Base-by-base conservation (phyloP, 2,113 vertebrate species). In the Circaetus gallicus region DNA sequence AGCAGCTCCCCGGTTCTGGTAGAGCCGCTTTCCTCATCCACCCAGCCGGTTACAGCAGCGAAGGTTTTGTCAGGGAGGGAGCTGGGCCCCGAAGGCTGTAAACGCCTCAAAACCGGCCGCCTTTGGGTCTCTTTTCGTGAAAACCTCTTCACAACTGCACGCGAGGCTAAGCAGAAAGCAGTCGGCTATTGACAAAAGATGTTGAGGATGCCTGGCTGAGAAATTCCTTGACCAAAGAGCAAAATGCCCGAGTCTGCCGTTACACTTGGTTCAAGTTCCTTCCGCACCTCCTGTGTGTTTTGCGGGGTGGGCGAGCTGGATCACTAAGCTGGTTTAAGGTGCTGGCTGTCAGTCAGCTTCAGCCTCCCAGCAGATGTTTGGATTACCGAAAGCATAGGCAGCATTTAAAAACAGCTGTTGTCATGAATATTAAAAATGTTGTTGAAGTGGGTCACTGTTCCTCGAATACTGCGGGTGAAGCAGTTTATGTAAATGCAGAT, bases 181-280 rank as follows among this genome's bases (percentile, higher is more conserved):
- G 4, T 3, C n/a, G 0, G 2, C n/a, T 8, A 1, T 7, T 14
- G 43, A 5, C 13, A 29, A 66, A 55, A 7, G 24, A 5, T 2
- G 11, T 6, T 20, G 79, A 36, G 16, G 43, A 6, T 26, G 63
- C 26, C 40, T 5, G 10, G 6, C 11, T 9, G 47, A n/a, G 6
- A 17, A 25, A 38, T 20, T 11, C 16, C 2, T 15, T 24, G 16
- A 11, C 26, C 34, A 22, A 8, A 43, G 28, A 66, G 50, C 24
- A 4, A 31, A 67, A 25, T 1, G 5, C 17, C 10, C 0, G 1
- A 16, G 14, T 20, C 42, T 4, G 53, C 53, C 1, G 3, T 24
- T n/a, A 9, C 11, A 11, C 5, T 7, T 3, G 28, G 12, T 29
- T 45, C 78, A 15, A 3, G 49, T 8, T 22, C n/a, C 10, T 8